Conservation (phyloP, 2,113 vertebrate species). For the Hydropotes inermis region DNA sequence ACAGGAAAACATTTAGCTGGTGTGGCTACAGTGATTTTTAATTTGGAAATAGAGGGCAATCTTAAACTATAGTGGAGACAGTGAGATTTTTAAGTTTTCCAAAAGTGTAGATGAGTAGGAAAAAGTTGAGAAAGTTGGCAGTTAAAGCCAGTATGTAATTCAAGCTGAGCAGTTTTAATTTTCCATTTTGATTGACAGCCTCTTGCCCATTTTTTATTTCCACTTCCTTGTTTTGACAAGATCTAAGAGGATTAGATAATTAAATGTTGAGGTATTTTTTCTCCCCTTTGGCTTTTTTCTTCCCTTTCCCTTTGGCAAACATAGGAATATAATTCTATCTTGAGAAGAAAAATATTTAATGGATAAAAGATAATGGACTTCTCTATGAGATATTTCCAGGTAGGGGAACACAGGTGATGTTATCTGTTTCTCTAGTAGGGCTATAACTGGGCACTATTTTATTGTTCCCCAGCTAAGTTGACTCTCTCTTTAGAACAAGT, state of each 20-base stretch:
- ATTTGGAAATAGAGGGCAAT: not conserved
- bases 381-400: conserved; percentile 35
- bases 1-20: not conserved
- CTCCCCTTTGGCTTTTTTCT: conserved; percentile 1
- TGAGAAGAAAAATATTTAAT: conserved; percentile 14
- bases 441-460: not conserved
- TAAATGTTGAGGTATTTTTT: conserved; percentile 35
- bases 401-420: not conserved
- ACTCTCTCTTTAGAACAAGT: not conserved
- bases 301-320: not conserved
- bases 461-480: not conserved
- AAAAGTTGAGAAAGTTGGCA: not conserved
- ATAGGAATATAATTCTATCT: not conserved
- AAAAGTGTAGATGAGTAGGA: not conserved
- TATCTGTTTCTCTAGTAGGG: not conserved
- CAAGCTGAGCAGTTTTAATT: not conserved
- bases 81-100: not conserved
- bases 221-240: conserved; percentile 48
- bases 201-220: not conserved
- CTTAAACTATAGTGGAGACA: not conserved
- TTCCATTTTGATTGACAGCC: not conserved
- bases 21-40: not conserved
- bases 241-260: conserved; percentile 40
- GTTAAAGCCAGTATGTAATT: not conserved
- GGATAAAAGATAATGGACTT: conserved; percentile 8